Base-by-base conservation (phyloP, 2,888 invertebrate genomes). In the Tetrapedia diversipes region DNA sequence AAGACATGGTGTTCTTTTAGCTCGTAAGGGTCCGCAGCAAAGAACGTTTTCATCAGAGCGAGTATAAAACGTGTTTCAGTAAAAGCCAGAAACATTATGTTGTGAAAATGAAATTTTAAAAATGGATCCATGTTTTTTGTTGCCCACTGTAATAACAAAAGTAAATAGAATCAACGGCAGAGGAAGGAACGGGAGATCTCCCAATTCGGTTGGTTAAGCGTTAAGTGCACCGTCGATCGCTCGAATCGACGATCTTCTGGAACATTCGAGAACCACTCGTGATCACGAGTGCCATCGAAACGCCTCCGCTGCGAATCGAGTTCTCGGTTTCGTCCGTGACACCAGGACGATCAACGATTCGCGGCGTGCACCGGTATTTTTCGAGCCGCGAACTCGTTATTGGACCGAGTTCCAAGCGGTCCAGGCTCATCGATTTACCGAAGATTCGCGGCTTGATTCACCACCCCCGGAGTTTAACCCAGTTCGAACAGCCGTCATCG, bases 381-480 rank as follows among this genome's bases (percentile, higher is more conserved):
- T 39, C 24, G 47, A 11, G 34, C 34, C 24, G 11, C 43, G 47
- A 53, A 67, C 39, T 68, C 54, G 64, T 79, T 71, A 68, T 75
- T 71, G 71, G 56, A 29, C 29, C 29, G 41, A 54, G 56, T 75
- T 79, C 59, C 64, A 37, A 11, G 56, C 49, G 27, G 43, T 64
- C 54, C 43, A 24, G 27, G 39, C 2, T 43, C 54, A 69, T 80
- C 70, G 76, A 71, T 67, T n/a, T 64, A 49, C 29, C 59, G 22
- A 64, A 57, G 65, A 65, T 63, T 45, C 34, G 56, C 29, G 24
- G 57, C 16, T 51, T 16, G 16, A 56, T 34, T 32, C 27, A 16
- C 7, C 27, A 16, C 7, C 16, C 11, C 14, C 43, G 29, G 16
- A 80, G 71, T 72, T 80, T 74, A 83, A 82, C 59, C 78, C 41